Conservation (phyloP, 2,888 invertebrate species). For the Thymelicus sylvestris region DNA sequence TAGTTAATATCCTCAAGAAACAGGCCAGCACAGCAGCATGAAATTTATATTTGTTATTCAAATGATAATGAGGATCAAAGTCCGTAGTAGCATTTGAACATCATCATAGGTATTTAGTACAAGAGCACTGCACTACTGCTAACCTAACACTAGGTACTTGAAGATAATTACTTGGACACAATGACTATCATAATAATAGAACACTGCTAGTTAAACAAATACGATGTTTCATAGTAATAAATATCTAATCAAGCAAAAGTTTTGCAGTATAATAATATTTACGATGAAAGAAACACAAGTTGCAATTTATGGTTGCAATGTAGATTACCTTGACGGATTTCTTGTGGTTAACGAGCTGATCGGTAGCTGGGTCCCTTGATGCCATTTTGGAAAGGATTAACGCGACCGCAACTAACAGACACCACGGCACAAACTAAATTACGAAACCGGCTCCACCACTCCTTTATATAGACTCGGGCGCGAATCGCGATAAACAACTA, state of each 20-base stretch:
- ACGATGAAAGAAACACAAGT: constrained; percentile 1
- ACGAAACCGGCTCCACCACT: constrained; percentile 48
- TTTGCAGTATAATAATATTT: too few species aligned
- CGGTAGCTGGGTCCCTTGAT: constrained; percentile 85
- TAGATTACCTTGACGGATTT: constrained; percentile 84
- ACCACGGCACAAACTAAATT: constrained; percentile 66
- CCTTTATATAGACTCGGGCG: constrained; percentile 66
- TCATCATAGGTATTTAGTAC: too few species aligned
- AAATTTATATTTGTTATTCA: constrained; percentile 11
- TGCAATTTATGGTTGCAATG: background rate
- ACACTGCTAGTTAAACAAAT: background rate
- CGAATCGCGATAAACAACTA: constrained; percentile 64
- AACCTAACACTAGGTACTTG: background rate
- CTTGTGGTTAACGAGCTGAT: constrained; percentile 87
- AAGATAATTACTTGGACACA: constrained; percentile 8
- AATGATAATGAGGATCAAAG: constrained; percentile 36
- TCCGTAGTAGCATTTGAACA: background rate
- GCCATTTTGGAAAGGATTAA: constrained; percentile 60
- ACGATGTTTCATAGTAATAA: too few species aligned
- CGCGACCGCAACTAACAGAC: constrained; percentile 56
- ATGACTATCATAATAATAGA: background rate
- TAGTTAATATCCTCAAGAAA: too few species aligned
- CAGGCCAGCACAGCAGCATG: constrained; percentile 14
- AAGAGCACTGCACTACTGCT: too few species aligned
- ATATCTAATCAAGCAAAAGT: too few species aligned